These are phyloP conservation scores for Nomada lathburiana DNA, from an alignment of 2,888 invertebrate species.

Conservation along the genomic window DNA sequence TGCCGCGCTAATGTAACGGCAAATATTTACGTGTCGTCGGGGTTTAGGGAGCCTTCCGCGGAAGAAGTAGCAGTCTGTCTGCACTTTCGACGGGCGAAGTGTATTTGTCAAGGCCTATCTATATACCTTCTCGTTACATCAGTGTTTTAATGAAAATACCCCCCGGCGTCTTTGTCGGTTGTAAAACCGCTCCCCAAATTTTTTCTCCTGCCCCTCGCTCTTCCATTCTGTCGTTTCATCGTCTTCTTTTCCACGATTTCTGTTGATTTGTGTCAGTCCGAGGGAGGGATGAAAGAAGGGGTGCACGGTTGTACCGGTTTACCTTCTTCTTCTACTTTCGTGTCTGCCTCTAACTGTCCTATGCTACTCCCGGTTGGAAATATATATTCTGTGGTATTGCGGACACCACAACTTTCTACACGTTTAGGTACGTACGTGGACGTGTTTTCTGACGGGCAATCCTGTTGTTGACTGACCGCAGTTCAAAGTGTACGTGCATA, in stretches of 20 bases:
- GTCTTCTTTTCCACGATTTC: neutral
- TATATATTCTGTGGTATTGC: constrained; percentile 14
- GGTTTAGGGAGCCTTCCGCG: constrained; percentile 46
- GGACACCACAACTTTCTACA: neutral
- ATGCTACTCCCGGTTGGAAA: neutral
- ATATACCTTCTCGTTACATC: constrained; percentile 45
- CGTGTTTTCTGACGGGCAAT: no score
- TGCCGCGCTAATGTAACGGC: constrained; percentile 66
- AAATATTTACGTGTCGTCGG: constrained; percentile 70
- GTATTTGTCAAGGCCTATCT: constrained; percentile 66
- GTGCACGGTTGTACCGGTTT: neutral
- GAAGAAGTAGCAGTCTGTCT: constrained; percentile 35
- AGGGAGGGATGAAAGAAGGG: constrained; percentile 6
- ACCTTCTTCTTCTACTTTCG: neutral
- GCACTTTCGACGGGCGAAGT: constrained; percentile 2
- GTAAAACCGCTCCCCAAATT: neutral
- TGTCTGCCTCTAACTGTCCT: neutral
- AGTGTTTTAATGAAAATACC: constrained; percentile 66
- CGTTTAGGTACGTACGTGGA: no score
- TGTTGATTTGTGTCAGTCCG: neutral
- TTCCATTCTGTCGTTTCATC: neutral
- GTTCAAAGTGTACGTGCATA: no score
- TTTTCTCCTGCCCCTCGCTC: neutral
- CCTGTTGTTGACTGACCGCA: no score
- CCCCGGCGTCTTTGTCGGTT: neutral